These are phyloP conservation scores for Hyppa rectilinea DNA, from an alignment of 2,888 invertebrate species.

Conservation along the genomic window DNA sequence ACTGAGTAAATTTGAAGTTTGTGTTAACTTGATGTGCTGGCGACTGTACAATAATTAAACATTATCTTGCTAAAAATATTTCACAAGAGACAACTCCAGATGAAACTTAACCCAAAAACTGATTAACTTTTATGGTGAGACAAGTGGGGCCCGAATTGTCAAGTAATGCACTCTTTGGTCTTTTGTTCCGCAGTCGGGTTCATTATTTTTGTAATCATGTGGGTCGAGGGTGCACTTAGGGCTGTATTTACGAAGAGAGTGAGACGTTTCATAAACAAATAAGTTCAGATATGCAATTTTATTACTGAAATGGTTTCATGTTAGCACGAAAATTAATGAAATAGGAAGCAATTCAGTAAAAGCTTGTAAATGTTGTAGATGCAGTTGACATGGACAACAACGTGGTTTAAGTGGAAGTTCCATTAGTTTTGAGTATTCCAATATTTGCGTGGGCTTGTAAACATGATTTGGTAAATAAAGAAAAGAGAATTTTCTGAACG, in stretches of 20 bases:
- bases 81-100: slow-evolving; percentile 20
- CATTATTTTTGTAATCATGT: slow-evolving; percentile 30
- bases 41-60: too few species aligned
- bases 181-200: slow-evolving; percentile 21
- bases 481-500: too few species aligned
- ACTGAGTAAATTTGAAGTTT: too few species aligned
- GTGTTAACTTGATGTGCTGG: too few species aligned
- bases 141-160: slow-evolving; percentile 16
- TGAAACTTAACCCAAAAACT: slow-evolving; percentile 28
- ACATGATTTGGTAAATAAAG: not conserved
- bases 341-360: too few species aligned
- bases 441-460: not conserved
- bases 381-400: not conserved
- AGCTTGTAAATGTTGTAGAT: too few species aligned
- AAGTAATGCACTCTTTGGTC: slow-evolving; percentile 20
- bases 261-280: slow-evolving; percentile 7
- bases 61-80: slow-evolving; percentile 18
- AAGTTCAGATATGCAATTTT: slow-evolving; percentile 10
- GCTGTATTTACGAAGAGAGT: not conserved
- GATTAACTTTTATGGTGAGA: slow-evolving; percentile 41
- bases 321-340: slow-evolving; percentile 14
- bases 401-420: not conserved
- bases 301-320: slow-evolving; percentile 1
- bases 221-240: slow-evolving; percentile 8
- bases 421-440: not conserved